Evolutionary conservation across 2,888 invertebrate species (phyloP).

Genomic region (Panopea generosa): DNA sequence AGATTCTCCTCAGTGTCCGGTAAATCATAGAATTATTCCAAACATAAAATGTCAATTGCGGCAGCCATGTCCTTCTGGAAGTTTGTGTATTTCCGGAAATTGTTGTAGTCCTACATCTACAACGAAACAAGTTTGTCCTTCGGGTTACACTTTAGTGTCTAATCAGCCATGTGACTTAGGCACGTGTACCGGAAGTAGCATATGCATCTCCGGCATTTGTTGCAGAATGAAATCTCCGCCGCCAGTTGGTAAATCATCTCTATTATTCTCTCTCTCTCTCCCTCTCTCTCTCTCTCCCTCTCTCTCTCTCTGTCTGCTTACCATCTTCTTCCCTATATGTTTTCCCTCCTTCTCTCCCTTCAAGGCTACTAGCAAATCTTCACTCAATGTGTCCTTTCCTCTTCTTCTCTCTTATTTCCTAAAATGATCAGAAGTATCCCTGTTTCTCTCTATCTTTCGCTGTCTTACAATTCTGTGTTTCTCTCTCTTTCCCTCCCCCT

Average conservation of each 20-base stretch:
- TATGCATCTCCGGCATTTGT: constrained; percentile 44
- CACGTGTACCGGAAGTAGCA: constrained; percentile 30
- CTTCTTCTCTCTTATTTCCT: no score
- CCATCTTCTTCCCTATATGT: no score
- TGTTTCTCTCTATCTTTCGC: no score
- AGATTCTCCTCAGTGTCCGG: constrained; percentile 38
- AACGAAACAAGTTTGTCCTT: constrained; percentile 28
- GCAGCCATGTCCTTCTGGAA: constrained; percentile 37
- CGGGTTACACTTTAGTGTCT: constrained; percentile 6
- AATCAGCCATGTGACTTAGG: constrained; percentile 31
- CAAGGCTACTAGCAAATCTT: no score
- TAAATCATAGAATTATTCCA: constrained; percentile 19
- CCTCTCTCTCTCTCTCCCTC: no score
- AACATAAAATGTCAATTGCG: constrained; percentile 39
- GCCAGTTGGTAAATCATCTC: constrained; percentile 1
- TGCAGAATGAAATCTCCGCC: constrained; percentile 18
- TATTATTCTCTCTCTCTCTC: not conserved
- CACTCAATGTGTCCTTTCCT: no score
- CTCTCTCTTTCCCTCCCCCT: no score
- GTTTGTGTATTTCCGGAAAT: constrained; percentile 35
- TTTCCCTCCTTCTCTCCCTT: no score
- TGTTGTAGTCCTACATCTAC: constrained; percentile 26
- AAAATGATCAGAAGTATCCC: no score
- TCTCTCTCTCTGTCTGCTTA: no score
- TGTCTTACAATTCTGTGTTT: no score